Conservation (phyloP, 2,113 vertebrate species). For the Cichladusa arquata region DNA sequence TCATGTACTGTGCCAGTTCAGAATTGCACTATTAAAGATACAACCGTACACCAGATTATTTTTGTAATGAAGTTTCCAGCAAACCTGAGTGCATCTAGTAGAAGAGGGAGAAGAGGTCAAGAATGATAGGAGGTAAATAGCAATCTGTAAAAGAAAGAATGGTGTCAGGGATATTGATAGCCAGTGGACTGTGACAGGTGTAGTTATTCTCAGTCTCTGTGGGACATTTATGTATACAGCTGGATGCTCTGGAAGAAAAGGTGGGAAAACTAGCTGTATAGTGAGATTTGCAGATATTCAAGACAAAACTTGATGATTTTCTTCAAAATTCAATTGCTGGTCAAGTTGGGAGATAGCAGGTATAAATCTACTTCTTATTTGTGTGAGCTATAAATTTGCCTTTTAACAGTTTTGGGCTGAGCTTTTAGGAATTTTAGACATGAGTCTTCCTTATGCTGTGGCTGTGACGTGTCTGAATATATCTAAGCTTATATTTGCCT, state of each 20-base stretch:
- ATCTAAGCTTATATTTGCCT: neutral
- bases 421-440: neutral
- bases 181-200: slow-evolving; percentile 23
- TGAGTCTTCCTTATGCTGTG: neutral
- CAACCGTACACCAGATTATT: neutral
- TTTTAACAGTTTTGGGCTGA: neutral
- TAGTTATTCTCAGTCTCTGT: slow-evolving; percentile 9
- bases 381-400: neutral
- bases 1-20: neutral
- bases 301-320: neutral
- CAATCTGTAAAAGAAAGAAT: slow-evolving; percentile 6
- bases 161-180: slow-evolving; percentile 20
- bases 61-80: neutral
- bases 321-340: neutral
- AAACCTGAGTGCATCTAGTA: neutral
- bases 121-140: neutral
- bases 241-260: slow-evolving; percentile 13
- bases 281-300: neutral
- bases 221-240: slow-evolving; percentile 5
- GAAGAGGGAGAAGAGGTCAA: neutral
- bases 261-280: neutral
- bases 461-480: neutral
- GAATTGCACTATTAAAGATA: neutral
- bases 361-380: neutral
- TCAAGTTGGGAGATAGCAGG: neutral